phyloP scores from a whole-genome alignment of 2,113 vertebrate genomes.

The Sciurus niger region DNA sequence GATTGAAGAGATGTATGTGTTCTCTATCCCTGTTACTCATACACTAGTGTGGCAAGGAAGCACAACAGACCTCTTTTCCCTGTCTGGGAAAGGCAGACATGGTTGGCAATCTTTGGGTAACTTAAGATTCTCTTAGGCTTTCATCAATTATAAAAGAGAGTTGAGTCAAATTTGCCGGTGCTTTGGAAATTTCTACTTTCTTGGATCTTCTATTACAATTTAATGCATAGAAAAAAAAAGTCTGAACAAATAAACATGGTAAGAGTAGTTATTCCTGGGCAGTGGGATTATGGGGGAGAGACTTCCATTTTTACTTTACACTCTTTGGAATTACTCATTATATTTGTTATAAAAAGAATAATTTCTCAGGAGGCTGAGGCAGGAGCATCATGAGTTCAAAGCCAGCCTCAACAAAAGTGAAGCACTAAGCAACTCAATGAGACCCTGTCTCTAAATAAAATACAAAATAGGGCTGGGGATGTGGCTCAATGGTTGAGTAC shows the following conservation, averaged over 20 bases:
- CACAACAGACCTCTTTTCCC: background rate
- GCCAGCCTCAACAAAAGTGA: too few species aligned
- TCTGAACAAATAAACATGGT: background rate
- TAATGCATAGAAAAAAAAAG: background rate
- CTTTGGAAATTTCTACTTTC: slow-evolving; percentile 50
- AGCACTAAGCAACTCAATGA: too few species aligned
- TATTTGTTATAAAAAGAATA: slow-evolving; percentile 6
- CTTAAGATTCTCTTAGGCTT: background rate
- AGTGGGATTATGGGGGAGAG: background rate
- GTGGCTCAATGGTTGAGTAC: too few species aligned
- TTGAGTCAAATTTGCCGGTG: slow-evolving; percentile 18
- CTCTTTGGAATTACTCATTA: slow-evolving; percentile 11
- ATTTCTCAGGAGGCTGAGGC: too few species aligned
- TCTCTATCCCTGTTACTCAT: background rate
- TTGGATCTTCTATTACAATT: slow-evolving; percentile 46
- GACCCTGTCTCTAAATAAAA: too few species aligned
- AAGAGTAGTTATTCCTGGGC: background rate
- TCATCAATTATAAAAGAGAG: slow-evolving; percentile 8
- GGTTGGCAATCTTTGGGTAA: background rate
- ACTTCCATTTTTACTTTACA: slow-evolving; percentile 43
- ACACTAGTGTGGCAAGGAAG: background rate
- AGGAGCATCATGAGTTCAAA: too few species aligned
- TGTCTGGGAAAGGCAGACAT: background rate
- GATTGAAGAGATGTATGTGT: background rate
- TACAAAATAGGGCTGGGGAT: too few species aligned